These are phyloP conservation scores for Tryphoninae sp. DNA, from an alignment of 2,888 invertebrate genomes.

Conservation along the genomic window DNA sequence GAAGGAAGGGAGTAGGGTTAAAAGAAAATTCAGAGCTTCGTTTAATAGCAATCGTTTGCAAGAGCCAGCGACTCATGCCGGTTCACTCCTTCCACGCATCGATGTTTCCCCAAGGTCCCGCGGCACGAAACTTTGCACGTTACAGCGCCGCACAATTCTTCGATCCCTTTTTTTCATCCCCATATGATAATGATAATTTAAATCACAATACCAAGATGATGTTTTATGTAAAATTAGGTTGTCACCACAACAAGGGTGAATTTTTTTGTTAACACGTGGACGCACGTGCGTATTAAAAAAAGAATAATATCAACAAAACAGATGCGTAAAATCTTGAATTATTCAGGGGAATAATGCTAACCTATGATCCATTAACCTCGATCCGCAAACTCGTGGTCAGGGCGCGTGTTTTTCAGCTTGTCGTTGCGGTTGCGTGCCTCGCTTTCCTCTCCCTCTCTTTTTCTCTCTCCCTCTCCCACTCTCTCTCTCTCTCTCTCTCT, in stretches of 20 bases:
- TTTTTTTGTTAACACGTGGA: too few relatives aligned
- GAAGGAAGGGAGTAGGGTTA: background rate
- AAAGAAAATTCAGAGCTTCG: background rate
- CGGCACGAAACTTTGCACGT: conserved; percentile 28
- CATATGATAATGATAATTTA: background rate
- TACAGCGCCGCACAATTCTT: conserved; percentile 18
- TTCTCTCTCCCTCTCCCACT: conserved; percentile 29
- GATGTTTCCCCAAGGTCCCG: conserved; percentile 59
- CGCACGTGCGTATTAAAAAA: too few relatives aligned
- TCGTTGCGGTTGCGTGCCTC: conserved; percentile 56
- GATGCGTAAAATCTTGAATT: conserved; percentile 41
- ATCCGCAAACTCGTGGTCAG: conserved; percentile 69
- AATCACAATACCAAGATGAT: background rate
- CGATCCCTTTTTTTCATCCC: background rate
- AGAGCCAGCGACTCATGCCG: conserved; percentile 21
- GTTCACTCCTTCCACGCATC: conserved; percentile 63
- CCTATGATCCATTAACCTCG: conserved; percentile 80
- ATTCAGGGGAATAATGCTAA: conserved; percentile 69
- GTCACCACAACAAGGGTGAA: background rate
- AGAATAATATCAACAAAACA: background rate
- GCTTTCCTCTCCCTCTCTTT: conserved; percentile 1
- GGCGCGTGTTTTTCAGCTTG: conserved; percentile 62
- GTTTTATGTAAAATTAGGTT: background rate
- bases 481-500: conserved; percentile 2
- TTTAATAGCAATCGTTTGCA: conserved; percentile 17